These are phyloP conservation scores for Drosophila nr. fundita DNA, from an alignment of 2,888 invertebrate species.

Conservation along the genomic window DNA sequence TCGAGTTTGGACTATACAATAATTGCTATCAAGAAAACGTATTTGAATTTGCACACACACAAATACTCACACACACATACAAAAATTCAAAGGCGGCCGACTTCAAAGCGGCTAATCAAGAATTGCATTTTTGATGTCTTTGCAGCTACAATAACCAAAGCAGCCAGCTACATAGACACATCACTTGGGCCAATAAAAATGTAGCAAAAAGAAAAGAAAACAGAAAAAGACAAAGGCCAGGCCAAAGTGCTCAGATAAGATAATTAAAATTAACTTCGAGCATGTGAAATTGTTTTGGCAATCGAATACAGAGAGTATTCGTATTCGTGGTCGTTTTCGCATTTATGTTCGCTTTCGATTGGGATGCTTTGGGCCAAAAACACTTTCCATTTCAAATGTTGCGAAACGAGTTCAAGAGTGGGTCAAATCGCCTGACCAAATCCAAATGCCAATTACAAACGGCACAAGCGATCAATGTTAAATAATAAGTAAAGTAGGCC, in stretches of 20 bases:
- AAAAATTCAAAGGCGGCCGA: constrained; percentile 58
- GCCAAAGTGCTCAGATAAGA: constrained; percentile 57
- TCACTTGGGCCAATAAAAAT: constrained; percentile 62
- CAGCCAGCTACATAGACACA: constrained; percentile 16
- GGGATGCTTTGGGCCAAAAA: constrained; percentile 41
- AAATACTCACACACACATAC: background rate
- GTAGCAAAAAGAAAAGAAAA: constrained; percentile 46
- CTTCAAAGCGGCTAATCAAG: constrained; percentile 64
- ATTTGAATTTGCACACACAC: constrained; percentile 23
- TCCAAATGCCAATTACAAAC: constrained; percentile 72
- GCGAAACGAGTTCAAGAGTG: constrained; percentile 72
- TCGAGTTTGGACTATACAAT: background rate
- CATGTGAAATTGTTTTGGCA: constrained; percentile 15
- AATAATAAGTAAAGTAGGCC: constrained; percentile 74
- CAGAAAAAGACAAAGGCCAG: constrained; percentile 30
- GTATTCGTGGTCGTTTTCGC: constrained; percentile 6
- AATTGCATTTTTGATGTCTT: constrained; percentile 57
- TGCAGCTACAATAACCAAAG: constrained; percentile 21
- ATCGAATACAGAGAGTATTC: background rate
- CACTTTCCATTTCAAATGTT: constrained; percentile 72
- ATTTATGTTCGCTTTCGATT: constrained; percentile 8
- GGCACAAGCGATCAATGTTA: constrained; percentile 62
- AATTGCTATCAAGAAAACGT: constrained; percentile 22
- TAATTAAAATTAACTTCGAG: constrained; percentile 51
- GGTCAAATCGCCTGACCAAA: constrained; percentile 45